A percentile compares a stretch with the other conserved stretches of the same genome.
Conservation (phyloP, 2,797 vertebrate genomes). For the Mormyrops boulengeri region DNA sequence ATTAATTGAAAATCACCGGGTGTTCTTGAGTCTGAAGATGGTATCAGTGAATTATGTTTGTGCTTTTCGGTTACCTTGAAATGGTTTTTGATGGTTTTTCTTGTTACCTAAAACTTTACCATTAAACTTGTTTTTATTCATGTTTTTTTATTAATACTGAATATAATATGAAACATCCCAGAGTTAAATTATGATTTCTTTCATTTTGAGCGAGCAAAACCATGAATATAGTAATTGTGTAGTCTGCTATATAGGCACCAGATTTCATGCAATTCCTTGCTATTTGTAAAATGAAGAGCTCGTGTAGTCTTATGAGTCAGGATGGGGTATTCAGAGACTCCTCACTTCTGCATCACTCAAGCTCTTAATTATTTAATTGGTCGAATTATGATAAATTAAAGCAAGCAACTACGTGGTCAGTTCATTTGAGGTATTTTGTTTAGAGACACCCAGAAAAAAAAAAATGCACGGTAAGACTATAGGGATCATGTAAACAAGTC, state of each 20-base stretch:
- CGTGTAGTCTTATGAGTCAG: neutral
- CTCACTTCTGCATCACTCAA: neutral
- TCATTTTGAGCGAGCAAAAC: neutral
- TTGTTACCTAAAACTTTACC: neutral
- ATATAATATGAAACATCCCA: neutral
- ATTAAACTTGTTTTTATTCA: slow-evolving; percentile 7
- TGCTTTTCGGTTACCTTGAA: neutral
- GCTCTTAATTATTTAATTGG: neutral
- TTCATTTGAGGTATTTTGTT: neutral
- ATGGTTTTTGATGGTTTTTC: neutral
- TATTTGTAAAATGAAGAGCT: neutral
- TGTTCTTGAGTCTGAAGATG: neutral
- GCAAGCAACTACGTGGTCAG: neutral
- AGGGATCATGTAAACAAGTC: neutral
- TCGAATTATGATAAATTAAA: neutral
- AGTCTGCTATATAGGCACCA: neutral
- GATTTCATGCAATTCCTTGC: neutral
- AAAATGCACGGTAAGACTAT: neutral
- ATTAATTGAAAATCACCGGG: neutral
- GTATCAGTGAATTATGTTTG: neutral
- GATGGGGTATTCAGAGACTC: neutral
- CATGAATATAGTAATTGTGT: neutral
- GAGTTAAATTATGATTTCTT: neutral
- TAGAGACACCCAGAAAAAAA: neutral
- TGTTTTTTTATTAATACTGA: neutral